Conservation (phyloP, 2,888 invertebrate species). For the Agrilus cyanescens region DNA sequence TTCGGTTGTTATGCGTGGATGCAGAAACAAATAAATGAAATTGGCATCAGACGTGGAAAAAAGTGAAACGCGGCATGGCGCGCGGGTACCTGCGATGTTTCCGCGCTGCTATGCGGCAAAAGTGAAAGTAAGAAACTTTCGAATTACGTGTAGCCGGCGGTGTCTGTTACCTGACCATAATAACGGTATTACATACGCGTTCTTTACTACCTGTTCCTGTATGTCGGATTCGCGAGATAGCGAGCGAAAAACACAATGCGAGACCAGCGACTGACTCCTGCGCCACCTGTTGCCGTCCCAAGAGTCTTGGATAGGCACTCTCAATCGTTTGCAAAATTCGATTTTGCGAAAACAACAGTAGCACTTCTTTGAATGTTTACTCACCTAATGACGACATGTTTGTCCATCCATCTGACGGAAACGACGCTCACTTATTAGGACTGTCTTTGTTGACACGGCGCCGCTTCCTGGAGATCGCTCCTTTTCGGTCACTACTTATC, state of each 20-base stretch:
- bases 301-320: neutral
- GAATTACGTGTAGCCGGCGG: constrained; percentile 10
- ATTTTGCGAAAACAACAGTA: neutral
- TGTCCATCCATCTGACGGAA: constrained; percentile 26
- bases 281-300: constrained; percentile 5
- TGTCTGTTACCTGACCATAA: no score
- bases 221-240: no score
- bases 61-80: neutral
- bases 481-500: neutral
- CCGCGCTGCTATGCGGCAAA: constrained; percentile 9
- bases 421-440: constrained; percentile 8
- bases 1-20: neutral
- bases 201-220: no score
- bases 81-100: constrained; percentile 10
- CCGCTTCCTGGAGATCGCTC: constrained; percentile 6
- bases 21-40: constrained; percentile 1
- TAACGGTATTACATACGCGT: no score
- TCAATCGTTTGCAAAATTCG: neutral
- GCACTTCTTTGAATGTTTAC: constrained; percentile 6
- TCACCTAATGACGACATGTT: constrained; percentile 35
- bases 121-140: constrained; percentile 18
- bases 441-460: constrained; percentile 3
- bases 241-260: no score
- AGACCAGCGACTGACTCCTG: no score
- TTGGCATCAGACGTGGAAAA: neutral